Base-by-base conservation (phyloP, 2,888 invertebrate genomes). In the Homarus gammarus region DNA sequence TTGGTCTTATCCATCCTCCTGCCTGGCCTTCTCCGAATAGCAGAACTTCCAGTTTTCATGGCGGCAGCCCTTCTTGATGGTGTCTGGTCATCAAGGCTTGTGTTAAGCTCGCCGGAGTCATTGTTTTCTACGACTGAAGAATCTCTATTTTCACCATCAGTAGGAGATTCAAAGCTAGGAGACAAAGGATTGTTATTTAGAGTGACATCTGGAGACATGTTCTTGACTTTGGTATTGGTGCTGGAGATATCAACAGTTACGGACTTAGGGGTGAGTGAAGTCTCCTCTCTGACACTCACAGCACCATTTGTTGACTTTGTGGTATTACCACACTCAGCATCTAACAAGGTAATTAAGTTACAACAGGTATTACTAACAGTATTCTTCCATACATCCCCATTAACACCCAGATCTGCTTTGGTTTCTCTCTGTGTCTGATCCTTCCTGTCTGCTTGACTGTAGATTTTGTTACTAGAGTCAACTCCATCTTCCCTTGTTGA, bases 21-120 rank as follows among this genome's bases (percentile, higher is more conserved):
- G 51, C 96, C 96, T 5, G 96, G 95, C 91, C 96, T 94, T 84
- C 96, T 94, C 93, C 96, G 95, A 81, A 96, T 96, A 2, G 96
- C 96, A 0, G 96, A 95, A 5, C 96, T 96, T 10, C 96, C 96
- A 0, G 91, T 91, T 81, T 92, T 91, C 89, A 86, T 72, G 83
- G 93, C 89, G 90, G 84, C 31, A 12, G 85, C 61, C 33, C 73
- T 73, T 31, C 82, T 51, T 38, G 73, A 61, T 27, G 90, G 89
- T 0, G 70, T 72, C 44, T 64, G 68, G 8, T 68, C 68, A 64
- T 90, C 75, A 15, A 38, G 15, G 64, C 77, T 84, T 18, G 75
- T 61, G 77, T 75, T 64, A 40, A 51, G 15, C 33, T 90, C 91
- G 31, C 22, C 73, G 2, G 5, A 10, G 0, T 77, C 82, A 38